Conservation (phyloP, 1,140 invertebrate genomes). For the Plectrocnemia conspersa region DNA sequence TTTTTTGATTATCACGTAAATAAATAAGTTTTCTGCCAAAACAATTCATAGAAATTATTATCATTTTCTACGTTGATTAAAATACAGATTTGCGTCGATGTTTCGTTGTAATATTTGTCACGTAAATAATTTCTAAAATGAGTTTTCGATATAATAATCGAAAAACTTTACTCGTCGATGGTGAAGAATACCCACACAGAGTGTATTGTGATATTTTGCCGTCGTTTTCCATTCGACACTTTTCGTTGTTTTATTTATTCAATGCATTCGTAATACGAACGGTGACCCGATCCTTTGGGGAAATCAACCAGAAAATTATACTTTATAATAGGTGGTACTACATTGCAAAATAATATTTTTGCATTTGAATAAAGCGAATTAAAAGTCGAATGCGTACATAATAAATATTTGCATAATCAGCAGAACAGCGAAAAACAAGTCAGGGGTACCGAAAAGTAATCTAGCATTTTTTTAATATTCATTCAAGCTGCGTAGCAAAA, state of each 20-base stretch:
- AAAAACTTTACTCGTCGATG: background rate
- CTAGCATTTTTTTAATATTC: no score
- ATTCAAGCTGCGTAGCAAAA: no score
- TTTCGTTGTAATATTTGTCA: no score
- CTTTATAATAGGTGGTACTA: conserved; percentile 5
- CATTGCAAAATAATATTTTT: conserved; percentile 2
- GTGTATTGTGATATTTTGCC: no score
- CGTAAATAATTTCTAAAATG: background rate
- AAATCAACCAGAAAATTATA: conserved; percentile 16
- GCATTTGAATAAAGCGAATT: background rate
- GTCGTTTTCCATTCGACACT: background rate
- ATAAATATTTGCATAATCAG: no score
- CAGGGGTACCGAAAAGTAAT: no score
- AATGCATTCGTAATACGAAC: conserved; percentile 18
- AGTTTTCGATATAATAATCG: background rate
- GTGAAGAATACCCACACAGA: background rate
- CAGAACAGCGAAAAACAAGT: no score
- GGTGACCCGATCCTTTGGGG: conserved; percentile 1
- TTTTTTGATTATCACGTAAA: no score
- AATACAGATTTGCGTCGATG: no score
- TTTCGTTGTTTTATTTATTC: conserved; percentile 10
- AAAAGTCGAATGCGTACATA: background rate
- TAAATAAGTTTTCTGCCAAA: no score
- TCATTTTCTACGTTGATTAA: no score
- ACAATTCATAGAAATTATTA: no score